A percentile compares a stretch with the other conserved stretches of the same genome.
These are phyloP conservation scores for Drosophila triauraria DNA, from an alignment of 1,140 invertebrate genomes.

Conservation along the genomic window DNA sequence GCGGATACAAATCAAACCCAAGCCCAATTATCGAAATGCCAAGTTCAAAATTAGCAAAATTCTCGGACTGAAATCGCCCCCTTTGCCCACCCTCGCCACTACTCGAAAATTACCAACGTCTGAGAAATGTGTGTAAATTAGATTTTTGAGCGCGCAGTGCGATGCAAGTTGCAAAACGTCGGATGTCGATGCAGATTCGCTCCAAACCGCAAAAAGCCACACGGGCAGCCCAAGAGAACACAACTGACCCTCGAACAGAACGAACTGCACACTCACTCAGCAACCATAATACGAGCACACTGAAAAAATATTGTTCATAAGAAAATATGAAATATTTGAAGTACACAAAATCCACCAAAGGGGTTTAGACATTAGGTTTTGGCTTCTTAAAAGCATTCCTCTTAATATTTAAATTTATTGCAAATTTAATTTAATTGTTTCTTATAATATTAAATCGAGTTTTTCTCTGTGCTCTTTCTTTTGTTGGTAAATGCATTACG, in stretches of 20 bases:
- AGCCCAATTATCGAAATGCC: constrained; percentile 60
- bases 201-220: constrained; percentile 17
- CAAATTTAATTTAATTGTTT: background rate
- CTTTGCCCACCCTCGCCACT: too few species aligned
- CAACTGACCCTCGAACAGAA: constrained; percentile 4
- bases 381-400: too few species aligned
- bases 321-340: too few species aligned
- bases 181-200: constrained; percentile 22
- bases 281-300: background rate
- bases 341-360: too few species aligned
- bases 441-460: background rate
- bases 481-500: constrained; percentile 22
- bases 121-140: constrained; percentile 38
- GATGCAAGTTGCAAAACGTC: constrained; percentile 21
- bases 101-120: constrained; percentile 4
- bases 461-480: background rate
- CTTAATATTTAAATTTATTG: too few species aligned
- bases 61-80: constrained; percentile 8
- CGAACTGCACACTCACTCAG: background rate
- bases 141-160: constrained; percentile 20
- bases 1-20: constrained; percentile 48
- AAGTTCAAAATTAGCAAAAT: constrained; percentile 61
- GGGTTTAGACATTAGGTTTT: too few species aligned
- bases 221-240: constrained; percentile 5
- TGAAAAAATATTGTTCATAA: background rate